Conservation (phyloP, 2,113 vertebrate genomes). For the Chaetorhynchus papuensis region DNA sequence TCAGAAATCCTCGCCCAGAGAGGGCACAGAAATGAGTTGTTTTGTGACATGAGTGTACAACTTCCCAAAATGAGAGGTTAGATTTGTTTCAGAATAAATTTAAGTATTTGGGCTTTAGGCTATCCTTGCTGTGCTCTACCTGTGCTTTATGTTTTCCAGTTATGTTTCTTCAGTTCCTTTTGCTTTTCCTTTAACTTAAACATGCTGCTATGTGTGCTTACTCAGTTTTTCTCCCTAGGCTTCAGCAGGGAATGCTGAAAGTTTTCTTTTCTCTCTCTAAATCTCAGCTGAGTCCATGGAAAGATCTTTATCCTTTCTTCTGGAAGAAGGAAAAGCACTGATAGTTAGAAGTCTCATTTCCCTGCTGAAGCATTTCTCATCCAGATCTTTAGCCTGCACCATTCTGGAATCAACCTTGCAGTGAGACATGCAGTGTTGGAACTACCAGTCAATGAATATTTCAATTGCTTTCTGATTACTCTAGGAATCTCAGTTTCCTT, state of each 20-base stretch:
- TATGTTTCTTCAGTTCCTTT: not conserved
- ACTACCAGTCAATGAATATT: rapidly evolving
- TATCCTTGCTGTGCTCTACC: not conserved
- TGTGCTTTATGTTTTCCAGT: not conserved
- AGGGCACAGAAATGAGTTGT: not conserved
- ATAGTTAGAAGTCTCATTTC: not conserved
- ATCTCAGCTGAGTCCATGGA: not conserved
- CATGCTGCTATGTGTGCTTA: not conserved
- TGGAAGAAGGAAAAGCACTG: not conserved
- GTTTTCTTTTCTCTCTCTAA: not conserved
- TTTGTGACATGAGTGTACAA: not conserved
- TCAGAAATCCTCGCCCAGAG: not conserved
- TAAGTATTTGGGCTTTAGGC: not conserved
- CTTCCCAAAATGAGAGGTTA: not conserved
- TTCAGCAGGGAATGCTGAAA: not conserved
- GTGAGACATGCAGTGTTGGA: not conserved
- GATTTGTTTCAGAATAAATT: not conserved
- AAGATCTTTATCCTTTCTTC: not conserved
- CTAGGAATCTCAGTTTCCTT: not conserved
- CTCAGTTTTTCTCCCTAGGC: not conserved
- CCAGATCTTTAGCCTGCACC: not conserved
- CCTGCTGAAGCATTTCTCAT: not conserved
- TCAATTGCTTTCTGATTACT: not conserved
- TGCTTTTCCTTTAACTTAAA: not conserved
- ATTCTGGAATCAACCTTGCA: not conserved